phyloP scores from a whole-genome alignment of 2,888 invertebrate genomes.

The Dryomyza anilis region DNA sequence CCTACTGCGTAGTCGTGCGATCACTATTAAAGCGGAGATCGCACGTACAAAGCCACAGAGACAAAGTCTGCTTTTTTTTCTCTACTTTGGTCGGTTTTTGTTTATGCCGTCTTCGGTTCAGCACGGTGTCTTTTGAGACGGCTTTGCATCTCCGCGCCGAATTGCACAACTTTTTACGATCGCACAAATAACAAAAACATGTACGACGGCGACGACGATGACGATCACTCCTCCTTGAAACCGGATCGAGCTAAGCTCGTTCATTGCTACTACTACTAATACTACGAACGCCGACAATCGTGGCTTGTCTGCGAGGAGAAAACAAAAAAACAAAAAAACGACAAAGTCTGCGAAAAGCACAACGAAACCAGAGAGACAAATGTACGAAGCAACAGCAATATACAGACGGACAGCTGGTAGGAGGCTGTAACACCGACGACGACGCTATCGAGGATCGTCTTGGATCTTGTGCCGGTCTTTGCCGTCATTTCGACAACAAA shows the following conservation, averaged over 20 bases:
- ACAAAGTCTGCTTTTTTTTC: constrained; percentile 8
- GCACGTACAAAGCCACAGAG: constrained; percentile 19
- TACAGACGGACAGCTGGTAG: too few relatives aligned
- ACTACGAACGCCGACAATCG: too few relatives aligned
- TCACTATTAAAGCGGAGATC: constrained; percentile 18
- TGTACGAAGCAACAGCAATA: too few relatives aligned
- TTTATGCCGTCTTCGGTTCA: constrained; percentile 17
- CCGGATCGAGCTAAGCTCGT: constrained; percentile 27
- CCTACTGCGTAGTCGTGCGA: neutral
- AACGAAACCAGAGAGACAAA: too few relatives aligned
- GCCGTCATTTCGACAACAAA: constrained; percentile 11
- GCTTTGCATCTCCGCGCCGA: constrained; percentile 13
- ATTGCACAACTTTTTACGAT: constrained; percentile 36
- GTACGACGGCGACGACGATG: neutral
- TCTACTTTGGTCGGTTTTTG: constrained; percentile 22
- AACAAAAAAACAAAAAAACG: too few relatives aligned
- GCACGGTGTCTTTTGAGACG: neutral
- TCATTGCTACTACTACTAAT: neutral
- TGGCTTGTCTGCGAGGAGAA: too few relatives aligned
- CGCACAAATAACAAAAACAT: constrained; percentile 11
- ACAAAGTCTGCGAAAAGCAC: too few relatives aligned
- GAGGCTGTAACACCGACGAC: too few relatives aligned
- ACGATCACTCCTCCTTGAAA: constrained; percentile 25
- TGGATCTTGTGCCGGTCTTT: constrained; percentile 9
- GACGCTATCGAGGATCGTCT: neutral